phyloP scores from a whole-genome alignment of 2,113 vertebrate species.

The Chionomys nivalis region DNA sequence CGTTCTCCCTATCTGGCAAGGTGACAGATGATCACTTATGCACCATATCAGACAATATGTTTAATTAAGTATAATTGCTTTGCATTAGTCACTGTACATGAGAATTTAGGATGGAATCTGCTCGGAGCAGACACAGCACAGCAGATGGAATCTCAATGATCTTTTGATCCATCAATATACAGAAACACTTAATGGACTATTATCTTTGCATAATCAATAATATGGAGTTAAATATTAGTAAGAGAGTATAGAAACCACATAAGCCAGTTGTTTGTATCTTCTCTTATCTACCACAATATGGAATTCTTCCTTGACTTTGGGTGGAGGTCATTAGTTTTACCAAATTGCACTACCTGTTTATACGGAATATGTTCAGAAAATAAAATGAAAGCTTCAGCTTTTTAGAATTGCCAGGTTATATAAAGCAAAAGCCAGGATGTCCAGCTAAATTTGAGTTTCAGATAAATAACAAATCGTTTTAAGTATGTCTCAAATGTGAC shows the following conservation, averaged over 20 bases:
- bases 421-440: conserved; percentile 11
- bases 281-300: neutral
- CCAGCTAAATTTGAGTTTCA: conserved; percentile 26
- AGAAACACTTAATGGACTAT: conserved; percentile 39
- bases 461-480: neutral
- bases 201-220: neutral
- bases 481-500: neutral
- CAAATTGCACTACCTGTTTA: neutral
- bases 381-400: neutral
- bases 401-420: neutral
- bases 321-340: neutral
- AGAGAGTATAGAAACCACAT: neutral
- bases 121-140: neutral
- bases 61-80: conserved; percentile 62
- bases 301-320: conserved; percentile 14
- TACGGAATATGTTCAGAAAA: neutral
- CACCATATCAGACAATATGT: neutral
- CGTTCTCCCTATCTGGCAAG: conserved; percentile 18
- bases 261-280: neutral
- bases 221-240: conserved; percentile 30
- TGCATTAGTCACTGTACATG: conserved; percentile 43
- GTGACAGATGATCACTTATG: conserved; percentile 59
- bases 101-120: conserved; percentile 29
- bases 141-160: neutral
- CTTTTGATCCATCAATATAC: conserved; percentile 26